Evolutionary conservation across 2,888 invertebrate genomes (phyloP).

Genomic region (Drosophila mimetica): DNA sequence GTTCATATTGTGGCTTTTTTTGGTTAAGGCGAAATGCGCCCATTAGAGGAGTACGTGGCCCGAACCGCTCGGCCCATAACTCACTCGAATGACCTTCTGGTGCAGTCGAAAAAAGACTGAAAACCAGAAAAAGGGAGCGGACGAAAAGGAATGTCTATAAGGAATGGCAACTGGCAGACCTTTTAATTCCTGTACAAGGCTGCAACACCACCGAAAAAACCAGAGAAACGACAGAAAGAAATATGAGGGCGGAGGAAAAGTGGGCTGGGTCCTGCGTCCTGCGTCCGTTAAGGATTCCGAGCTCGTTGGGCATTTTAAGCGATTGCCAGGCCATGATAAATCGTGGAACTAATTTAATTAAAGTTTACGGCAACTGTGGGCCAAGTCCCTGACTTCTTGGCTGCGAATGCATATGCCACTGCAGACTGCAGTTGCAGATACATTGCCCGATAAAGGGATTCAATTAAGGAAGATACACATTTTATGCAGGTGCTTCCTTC

Average conservation of each 20-base stretch:
- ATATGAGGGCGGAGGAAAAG: slow-evolving; percentile 28
- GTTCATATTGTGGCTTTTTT: slow-evolving; percentile 25
- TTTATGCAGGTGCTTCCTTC: slow-evolving; percentile 12
- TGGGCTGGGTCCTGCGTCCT: slow-evolving; percentile 19
- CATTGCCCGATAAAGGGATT: slow-evolving; percentile 60
- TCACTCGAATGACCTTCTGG: slow-evolving; percentile 72
- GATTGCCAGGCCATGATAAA: slow-evolving; percentile 77
- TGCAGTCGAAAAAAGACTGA: slow-evolving; percentile 36
- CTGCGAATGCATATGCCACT: slow-evolving; percentile 23
- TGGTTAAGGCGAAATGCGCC: slow-evolving; percentile 46
- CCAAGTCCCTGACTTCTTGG: slow-evolving; percentile 37
- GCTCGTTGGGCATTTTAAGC: slow-evolving; percentile 72
- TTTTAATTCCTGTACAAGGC: slow-evolving; percentile 72
- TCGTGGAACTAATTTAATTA: slow-evolving; percentile 78
- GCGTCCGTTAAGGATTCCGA: slow-evolving; percentile 58
- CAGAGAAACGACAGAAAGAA: slow-evolving; percentile 40
- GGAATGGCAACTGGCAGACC: slow-evolving; percentile 55
- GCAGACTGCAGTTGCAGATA: slow-evolving; percentile 36
- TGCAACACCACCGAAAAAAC: slow-evolving; percentile 51
- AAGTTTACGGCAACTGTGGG: slow-evolving; percentile 63
- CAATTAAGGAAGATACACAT: slow-evolving; percentile 64
- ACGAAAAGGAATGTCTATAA: slow-evolving; percentile 7
- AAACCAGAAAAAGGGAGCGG: background rate
- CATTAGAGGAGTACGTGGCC: slow-evolving; percentile 70
- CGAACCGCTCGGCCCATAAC: slow-evolving; percentile 64